Base-by-base conservation (phyloP, 2,113 vertebrate genomes). In the Campylomormyrus tamandua region DNA sequence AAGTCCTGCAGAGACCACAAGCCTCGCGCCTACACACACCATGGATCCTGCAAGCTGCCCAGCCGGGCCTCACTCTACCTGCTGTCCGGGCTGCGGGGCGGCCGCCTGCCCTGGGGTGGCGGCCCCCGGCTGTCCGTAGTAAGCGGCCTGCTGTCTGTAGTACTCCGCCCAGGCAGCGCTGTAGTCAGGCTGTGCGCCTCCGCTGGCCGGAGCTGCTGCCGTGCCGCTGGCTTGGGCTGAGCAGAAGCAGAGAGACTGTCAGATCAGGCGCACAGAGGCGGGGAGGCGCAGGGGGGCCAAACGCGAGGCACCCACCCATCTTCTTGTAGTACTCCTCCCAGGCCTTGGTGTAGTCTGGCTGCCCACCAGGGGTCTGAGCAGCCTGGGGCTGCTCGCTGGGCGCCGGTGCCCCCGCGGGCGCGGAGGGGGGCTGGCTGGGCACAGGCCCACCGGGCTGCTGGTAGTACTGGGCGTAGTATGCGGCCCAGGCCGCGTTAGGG, bases 321-420 rank as follows among this genome's bases (percentile, higher is more conserved):
- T 98, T 98, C 84, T 98, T 98, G 91, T 98, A 98, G 91, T 98
- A 98, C 90, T 98, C 97, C 91, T 98, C 97, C 97, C 97, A 98
- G 27, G 97, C 97, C 94, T 98, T 98, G 1, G 97, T 98, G 93
- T 98, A 98, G 94, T 98, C 97, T 0, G 97, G 97, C 93, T 98
- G 97, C 15, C 96, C 96, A 0, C 96, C 94, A 3, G 97, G 90
- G 0, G 95, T 93, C 50, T 95, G 97, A 90, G 93, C 91, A 27
- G 91, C 93, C 84, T 93, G 97, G 6, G 95, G 94, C 24, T 96
- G 97, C 83, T 97, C 97, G 9, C 95, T 93, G 85, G 96, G 95
- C 0, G 95, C 93, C 0, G 96, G 96, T 0, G 96, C 96, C 0
- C 96, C 96, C 0, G 96, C 93, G 0, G 97, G 94, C 5, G 94